Base-by-base conservation (phyloP, 2,888 invertebrate genomes). In the Hirtodrosophila trivittata region DNA sequence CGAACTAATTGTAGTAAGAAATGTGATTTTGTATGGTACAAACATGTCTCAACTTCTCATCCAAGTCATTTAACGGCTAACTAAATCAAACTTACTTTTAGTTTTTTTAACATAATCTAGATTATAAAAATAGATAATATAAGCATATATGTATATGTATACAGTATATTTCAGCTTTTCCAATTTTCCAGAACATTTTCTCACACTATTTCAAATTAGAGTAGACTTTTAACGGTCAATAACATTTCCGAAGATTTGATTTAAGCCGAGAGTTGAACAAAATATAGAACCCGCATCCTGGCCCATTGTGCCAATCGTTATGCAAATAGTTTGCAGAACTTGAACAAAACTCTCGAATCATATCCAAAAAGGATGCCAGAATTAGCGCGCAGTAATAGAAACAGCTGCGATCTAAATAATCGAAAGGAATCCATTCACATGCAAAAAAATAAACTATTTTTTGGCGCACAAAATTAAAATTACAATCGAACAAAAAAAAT, bases 401-500 rank as follows among this genome's bases (percentile, higher is more conserved):
- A 51, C 86, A 83, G 88, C 87, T 87, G 87, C 64, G 41, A 30
- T 37, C 46, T 25, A 18, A 32, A 28, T 59, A 41, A 71, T 75
- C 66, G 59, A 66, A 68, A 57, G 41, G 64, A 62, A 62, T 72
- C 60, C 57, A 75, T 78, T 77, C 77, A 87, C 76, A 82, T 86
- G 86, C 83, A 80, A 87, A 87, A 76, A 58, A 85, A 58, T 38
- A 56, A 49, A 68, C 32, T 42, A 54, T 35, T 35, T 68, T 69
- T 77, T 80, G 65, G 69, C 68, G 66, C 73, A 67, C 49, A 55
- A 80, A 80, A 80, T 78, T 71, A 66, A 77, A 78, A 78, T 77
- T 67, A 69, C 70, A 73, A 75, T 58, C 65, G 67, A 43, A 62
- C 55, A 78, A 86, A 77, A 76, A 74, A 86, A 89, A 87, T 88